Conservation (phyloP, 2,888 invertebrate species). For the Doris montereyensis region DNA sequence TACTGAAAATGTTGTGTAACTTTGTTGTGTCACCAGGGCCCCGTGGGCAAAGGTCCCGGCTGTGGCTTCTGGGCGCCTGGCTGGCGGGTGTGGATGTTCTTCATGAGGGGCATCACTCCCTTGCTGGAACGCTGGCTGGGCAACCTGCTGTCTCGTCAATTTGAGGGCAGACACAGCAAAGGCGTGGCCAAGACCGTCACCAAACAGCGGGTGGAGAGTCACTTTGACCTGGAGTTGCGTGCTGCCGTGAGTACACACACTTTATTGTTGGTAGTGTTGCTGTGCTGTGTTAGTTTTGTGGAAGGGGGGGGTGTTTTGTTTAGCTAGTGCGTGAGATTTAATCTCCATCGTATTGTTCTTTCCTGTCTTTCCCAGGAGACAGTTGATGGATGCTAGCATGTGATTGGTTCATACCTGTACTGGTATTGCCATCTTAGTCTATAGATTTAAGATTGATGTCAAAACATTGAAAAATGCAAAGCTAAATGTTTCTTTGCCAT, state of each 20-base stretch:
- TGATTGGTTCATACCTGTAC: too few relatives aligned
- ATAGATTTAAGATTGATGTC: too few relatives aligned
- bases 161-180: conserved; percentile 99
- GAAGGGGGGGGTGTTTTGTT: too few relatives aligned
- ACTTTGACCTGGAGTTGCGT: conserved; percentile 98
- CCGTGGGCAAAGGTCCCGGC: conserved; percentile 98
- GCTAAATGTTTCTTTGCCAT: too few relatives aligned
- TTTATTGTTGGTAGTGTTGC: background rate
- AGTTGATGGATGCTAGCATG: too few relatives aligned
- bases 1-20: too few relatives aligned
- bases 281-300: background rate
- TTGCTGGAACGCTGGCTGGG: conserved; percentile 99
- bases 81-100: conserved; percentile 99
- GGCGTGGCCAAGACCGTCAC: conserved; percentile 99
- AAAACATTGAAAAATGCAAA: too few relatives aligned
- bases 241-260: conserved; percentile 85
- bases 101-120: conserved; percentile 99
- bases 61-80: conserved; percentile 99
- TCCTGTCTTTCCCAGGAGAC: background rate
- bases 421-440: too few relatives aligned
- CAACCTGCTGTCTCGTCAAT: conserved; percentile 96
- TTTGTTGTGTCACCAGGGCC: too few relatives aligned
- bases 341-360: background rate
- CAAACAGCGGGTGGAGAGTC: conserved; percentile 98
- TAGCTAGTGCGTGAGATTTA: background rate